Evolutionary conservation across 2,113 vertebrate genomes (phyloP).

Genomic region (Antigone vipio): DNA sequence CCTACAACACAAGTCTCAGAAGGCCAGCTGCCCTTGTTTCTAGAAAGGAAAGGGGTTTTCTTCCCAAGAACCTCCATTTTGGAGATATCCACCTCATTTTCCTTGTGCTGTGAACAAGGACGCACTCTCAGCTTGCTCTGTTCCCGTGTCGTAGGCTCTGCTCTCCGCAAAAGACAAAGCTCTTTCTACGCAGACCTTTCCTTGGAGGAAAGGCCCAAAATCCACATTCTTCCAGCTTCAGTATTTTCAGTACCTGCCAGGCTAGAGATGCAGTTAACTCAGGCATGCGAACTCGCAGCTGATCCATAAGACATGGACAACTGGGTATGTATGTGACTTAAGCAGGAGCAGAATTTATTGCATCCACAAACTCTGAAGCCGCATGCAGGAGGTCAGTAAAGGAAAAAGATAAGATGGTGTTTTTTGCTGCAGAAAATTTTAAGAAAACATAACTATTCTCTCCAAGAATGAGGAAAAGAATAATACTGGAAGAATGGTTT

Average conservation of each 20-base stretch:
- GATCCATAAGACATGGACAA: not conserved
- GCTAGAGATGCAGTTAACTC: not conserved
- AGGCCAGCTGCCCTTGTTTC: not conserved
- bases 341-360: not conserved
- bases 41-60: not conserved
- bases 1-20: not conserved
- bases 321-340: not conserved
- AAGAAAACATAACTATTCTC: not conserved
- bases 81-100: not conserved
- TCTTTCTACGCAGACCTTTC: not conserved
- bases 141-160: fast-evolving
- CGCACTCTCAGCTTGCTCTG: not conserved
- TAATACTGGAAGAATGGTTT: not conserved
- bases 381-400: not conserved
- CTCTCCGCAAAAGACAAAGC: not conserved
- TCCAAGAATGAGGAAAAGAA: not conserved
- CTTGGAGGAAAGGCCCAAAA: not conserved
- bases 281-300: not conserved
- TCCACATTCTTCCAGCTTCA: not conserved
- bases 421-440: not conserved
- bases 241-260: not conserved
- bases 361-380: not conserved
- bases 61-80: not conserved
- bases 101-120: not conserved
- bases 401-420: not conserved